A percentile compares a stretch with the other conserved stretches of the same genome.
phyloP scores from a whole-genome alignment of 2,797 vertebrate genomes.

The Gallirallus australis region DNA sequence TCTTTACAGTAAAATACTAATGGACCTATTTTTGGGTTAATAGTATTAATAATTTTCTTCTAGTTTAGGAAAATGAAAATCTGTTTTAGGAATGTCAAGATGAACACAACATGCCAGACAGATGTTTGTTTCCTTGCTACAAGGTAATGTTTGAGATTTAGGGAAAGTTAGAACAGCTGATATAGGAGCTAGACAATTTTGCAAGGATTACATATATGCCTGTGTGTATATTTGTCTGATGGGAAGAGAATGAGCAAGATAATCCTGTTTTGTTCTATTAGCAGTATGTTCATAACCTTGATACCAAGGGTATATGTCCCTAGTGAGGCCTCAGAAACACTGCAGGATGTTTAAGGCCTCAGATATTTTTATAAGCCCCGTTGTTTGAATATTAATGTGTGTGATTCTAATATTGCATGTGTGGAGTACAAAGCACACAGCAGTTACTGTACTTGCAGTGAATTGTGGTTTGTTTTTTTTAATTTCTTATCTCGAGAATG shows the following conservation, averaged over 20 bases:
- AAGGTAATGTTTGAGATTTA: background rate
- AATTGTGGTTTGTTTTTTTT: background rate
- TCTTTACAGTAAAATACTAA: slow-evolving; percentile 73
- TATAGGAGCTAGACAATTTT: background rate
- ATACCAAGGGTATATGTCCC: background rate
- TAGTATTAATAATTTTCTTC: slow-evolving; percentile 13
- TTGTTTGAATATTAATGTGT: background rate
- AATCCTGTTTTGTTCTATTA: background rate
- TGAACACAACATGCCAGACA: background rate
- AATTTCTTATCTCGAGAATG: background rate
- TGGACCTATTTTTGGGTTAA: slow-evolving; percentile 47
- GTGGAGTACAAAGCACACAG: slow-evolving; percentile 1
- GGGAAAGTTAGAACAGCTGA: background rate
- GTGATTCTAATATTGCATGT: background rate
- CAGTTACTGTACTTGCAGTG: background rate
- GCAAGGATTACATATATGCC: background rate
- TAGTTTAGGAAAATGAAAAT: slow-evolving; percentile 14
- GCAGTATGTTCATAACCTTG: background rate
- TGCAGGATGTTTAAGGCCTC: background rate
- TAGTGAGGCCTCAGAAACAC: background rate
- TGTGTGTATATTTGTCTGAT: background rate
- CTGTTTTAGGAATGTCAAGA: background rate
- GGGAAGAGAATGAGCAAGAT: background rate
- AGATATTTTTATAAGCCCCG: background rate
- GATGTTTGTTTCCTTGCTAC: background rate